Conservation (phyloP, 1,140 invertebrate genomes). For the Panonychus citri region DNA sequence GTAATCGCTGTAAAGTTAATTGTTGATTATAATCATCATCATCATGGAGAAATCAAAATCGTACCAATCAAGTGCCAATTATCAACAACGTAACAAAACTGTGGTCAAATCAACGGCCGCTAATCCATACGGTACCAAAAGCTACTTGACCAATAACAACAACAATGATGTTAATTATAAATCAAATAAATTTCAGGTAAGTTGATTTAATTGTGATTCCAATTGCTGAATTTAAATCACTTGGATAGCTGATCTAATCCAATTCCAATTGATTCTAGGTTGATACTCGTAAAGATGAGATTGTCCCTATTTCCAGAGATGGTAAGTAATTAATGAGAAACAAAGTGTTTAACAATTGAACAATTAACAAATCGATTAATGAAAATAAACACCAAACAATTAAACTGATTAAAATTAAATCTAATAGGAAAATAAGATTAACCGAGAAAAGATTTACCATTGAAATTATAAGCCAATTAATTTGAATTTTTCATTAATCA, state of each 20-base stretch:
- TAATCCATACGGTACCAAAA: no score
- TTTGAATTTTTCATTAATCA: background rate
- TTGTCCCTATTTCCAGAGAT: background rate
- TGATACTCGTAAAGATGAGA: background rate
- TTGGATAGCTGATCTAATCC: background rate
- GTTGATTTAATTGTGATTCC: background rate
- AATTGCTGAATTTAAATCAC: background rate
- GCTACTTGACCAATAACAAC: background rate
- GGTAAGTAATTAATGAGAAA: no score
- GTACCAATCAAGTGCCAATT: no score
- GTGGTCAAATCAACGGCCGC: no score
- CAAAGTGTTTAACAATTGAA: background rate
- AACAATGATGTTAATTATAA: background rate
- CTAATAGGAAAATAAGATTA: background rate
- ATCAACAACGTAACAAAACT: no score
- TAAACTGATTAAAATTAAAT: background rate
- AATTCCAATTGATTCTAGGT: background rate
- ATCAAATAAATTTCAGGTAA: background rate
- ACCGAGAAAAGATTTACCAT: background rate
- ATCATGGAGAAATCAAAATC: no score
- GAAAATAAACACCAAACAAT: background rate
- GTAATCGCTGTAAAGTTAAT: no score
- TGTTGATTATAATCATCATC: no score
- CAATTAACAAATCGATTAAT: background rate
- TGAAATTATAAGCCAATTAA: background rate